phyloP scores from a whole-genome alignment of 2,888 invertebrate genomes.

The Laspeyria flexula region DNA sequence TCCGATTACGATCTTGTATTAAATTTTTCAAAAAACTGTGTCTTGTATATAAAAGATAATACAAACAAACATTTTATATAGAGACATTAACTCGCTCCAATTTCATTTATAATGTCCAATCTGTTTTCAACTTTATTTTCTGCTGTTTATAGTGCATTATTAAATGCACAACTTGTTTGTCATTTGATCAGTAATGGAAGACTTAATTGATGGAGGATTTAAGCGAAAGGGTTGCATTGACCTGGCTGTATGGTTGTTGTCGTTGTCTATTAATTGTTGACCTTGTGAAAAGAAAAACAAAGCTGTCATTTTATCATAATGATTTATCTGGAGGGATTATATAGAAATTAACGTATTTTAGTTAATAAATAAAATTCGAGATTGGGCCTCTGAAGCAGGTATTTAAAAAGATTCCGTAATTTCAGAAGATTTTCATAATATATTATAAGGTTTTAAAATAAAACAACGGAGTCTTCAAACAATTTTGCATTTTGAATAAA shows the following conservation, averaged over 20 bases:
- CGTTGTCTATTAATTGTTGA: neutral
- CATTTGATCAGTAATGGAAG: conserved; percentile 23
- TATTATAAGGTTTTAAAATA: no score
- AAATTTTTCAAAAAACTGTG: no score
- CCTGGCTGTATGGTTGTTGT: neutral
- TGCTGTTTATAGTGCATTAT: conserved; percentile 6
- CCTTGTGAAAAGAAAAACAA: neutral
- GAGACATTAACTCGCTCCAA: conserved; percentile 1
- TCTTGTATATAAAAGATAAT: no score
- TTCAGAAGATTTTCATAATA: no score
- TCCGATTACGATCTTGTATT: no score
- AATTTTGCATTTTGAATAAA: conserved; percentile 62
- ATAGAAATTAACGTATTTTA: no score
- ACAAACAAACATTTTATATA: conserved; percentile 13
- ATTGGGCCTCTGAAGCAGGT: no score
- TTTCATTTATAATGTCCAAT: conserved; percentile 13
- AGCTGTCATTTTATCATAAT: neutral
- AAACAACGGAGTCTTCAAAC: conserved; percentile 58
- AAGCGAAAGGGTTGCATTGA: neutral
- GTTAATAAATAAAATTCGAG: no score
- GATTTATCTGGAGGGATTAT: no score
- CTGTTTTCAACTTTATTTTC: neutral
- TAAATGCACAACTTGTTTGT: neutral
- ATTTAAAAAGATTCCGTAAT: no score
- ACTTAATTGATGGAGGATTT: conserved; percentile 18